A percentile compares a stretch with the other conserved stretches of the same genome.
phyloP scores from a whole-genome alignment of 2,888 invertebrate genomes.

The Aethes cnicana region DNA sequence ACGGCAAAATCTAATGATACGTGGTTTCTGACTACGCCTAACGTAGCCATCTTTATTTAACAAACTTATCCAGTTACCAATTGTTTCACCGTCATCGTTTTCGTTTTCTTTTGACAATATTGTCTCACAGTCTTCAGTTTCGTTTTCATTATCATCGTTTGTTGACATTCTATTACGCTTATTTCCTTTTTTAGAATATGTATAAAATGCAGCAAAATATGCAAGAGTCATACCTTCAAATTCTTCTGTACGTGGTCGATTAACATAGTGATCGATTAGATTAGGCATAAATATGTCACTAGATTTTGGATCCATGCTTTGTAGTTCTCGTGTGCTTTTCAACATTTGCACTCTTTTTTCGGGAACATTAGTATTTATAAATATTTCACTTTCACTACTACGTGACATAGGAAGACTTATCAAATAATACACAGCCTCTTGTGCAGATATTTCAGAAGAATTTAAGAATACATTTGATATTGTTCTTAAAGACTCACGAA shows the following conservation, averaged over 20 bases:
- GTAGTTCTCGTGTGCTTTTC: background rate
- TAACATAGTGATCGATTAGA: conserved; percentile 21
- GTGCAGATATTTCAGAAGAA: too few relatives aligned
- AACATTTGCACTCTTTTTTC: background rate
- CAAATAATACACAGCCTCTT: too few relatives aligned
- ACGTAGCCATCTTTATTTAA: conserved; percentile 19
- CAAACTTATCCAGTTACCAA: conserved; percentile 16
- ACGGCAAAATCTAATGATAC: conserved; percentile 32
- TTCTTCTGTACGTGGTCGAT: conserved; percentile 6
- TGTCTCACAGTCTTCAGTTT: too few relatives aligned
- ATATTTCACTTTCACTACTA: background rate
- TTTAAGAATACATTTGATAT: too few relatives aligned
- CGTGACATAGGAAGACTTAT: conserved; percentile 30
- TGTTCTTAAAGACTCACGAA: too few relatives aligned
- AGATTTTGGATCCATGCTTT: background rate
- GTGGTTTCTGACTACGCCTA: conserved; percentile 15
- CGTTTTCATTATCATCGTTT: too few relatives aligned
- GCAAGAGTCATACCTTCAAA: conserved; percentile 22
- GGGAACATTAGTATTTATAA: conserved; percentile 2
- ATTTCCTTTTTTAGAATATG: conserved; percentile 9
- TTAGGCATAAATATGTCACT: conserved; percentile 17
- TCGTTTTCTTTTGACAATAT: background rate
- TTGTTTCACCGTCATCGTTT: background rate
- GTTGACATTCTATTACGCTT: too few relatives aligned
- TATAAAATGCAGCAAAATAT: conserved; percentile 33